Evolutionary conservation across 2,113 vertebrate species (phyloP).

Genomic region (Chaetodon auriga): DNA sequence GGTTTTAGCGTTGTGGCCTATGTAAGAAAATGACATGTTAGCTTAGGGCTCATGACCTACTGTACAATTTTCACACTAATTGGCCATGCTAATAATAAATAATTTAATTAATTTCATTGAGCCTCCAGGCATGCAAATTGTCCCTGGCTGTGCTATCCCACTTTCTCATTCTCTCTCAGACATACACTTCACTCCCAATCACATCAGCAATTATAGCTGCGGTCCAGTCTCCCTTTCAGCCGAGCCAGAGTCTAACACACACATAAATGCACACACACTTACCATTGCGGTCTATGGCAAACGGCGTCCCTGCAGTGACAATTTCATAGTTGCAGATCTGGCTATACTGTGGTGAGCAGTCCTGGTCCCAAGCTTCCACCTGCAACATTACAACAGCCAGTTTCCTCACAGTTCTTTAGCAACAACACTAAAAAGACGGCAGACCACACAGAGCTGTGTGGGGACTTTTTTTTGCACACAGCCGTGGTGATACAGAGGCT

Average conservation of each 20-base stretch:
- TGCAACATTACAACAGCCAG: conserved; percentile 40
- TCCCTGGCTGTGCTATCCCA: neutral
- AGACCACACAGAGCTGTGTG: too few species aligned
- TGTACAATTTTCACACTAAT: neutral
- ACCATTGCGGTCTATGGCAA: conserved; percentile 98
- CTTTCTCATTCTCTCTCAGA: neutral
- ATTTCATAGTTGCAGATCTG: conserved; percentile 99
- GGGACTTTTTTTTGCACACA: too few species aligned
- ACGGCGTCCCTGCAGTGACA: conserved; percentile 91
- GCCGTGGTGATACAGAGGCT: too few species aligned
- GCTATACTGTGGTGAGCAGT: conserved; percentile 97
- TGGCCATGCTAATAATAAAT: neutral
- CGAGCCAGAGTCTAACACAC: conserved; percentile 4
- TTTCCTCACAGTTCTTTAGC: neutral
- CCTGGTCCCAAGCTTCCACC: conserved; percentile 95
- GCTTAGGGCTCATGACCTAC: neutral
- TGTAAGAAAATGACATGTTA: neutral
- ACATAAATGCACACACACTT: conserved; percentile 65
- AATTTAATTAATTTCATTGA: neutral
- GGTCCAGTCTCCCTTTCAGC: neutral
- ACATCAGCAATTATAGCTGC: conserved; percentile 13
- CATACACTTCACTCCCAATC: conserved; percentile 19
- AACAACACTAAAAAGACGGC: neutral
- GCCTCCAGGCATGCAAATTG: neutral
- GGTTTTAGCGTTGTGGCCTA: neutral